Evolutionary conservation across 2,113 vertebrate genomes (phyloP).

Genomic region (Pseudorasbora parva): DNA sequence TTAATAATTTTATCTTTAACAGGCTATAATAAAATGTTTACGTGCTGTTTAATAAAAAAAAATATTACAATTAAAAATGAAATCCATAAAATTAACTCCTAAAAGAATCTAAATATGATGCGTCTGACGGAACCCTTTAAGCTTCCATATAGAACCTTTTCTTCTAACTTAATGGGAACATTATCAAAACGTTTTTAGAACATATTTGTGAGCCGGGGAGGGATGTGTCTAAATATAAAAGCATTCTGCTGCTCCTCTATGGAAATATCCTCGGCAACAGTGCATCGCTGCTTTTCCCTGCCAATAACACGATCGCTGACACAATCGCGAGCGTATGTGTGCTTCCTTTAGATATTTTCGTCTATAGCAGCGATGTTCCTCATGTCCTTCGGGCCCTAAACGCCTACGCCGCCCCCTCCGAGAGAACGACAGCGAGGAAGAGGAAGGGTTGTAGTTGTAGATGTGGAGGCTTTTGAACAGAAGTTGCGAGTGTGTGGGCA

Average conservation of each 20-base stretch:
- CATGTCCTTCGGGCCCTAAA: conserved; percentile 41
- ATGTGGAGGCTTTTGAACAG: conserved; percentile 34
- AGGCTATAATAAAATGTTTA: too few species aligned
- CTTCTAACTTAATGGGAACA: too few species aligned
- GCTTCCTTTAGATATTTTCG: conserved; percentile 51
- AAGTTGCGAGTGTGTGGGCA: conserved; percentile 24
- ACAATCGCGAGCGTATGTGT: background rate
- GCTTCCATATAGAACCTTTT: too few species aligned
- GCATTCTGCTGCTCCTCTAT: conserved; percentile 32
- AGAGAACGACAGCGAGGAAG: background rate
- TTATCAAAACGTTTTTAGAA: too few species aligned
- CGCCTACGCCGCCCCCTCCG: conserved; percentile 50
- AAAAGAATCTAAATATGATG: too few species aligned
- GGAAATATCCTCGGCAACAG: conserved; percentile 15
- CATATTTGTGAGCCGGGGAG: background rate
- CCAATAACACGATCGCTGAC: background rate
- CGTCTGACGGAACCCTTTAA: too few species aligned
- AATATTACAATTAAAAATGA: too few species aligned
- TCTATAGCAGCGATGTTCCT: conserved; percentile 31
- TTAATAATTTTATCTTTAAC: too few species aligned
- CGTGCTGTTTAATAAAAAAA: too few species aligned
- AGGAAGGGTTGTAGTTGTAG: conserved; percentile 24
- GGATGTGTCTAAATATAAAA: conserved; percentile 17
- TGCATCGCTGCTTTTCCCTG: background rate
- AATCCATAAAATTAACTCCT: too few species aligned